Evolutionary conservation across 37 sponge, comb jelly and placozoan species (phyloP).

Genomic region (Beroe ovata): DNA sequence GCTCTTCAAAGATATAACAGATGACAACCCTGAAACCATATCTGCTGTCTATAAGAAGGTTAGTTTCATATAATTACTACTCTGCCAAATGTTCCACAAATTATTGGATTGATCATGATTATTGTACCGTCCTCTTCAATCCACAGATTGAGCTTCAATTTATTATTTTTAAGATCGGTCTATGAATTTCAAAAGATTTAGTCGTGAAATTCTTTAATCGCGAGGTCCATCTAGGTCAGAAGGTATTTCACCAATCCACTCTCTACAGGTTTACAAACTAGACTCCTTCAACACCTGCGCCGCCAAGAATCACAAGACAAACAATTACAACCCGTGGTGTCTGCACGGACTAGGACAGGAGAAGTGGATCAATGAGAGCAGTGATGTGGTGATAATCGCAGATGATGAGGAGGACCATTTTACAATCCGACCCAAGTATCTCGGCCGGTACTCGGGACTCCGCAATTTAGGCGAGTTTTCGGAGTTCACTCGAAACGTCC

Average conservation of each 20-base stretch:
- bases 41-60: neutral
- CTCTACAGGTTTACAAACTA: slow-evolving; percentile 4
- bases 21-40: neutral
- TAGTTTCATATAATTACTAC: too few species aligned
- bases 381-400: neutral
- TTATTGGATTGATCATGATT: too few species aligned
- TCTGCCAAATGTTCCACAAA: too few species aligned
- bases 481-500: too few species aligned
- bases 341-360: neutral
- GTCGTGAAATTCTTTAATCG: too few species aligned
- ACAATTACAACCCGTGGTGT: slow-evolving; percentile 27
- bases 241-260: too few species aligned
- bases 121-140: too few species aligned
- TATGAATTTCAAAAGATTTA: too few species aligned
- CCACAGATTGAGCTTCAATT: too few species aligned
- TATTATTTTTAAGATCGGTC: too few species aligned
- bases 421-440: neutral
- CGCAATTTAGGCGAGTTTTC: neutral
- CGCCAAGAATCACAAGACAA: neutral
- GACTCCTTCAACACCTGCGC: neutral
- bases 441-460: neutral
- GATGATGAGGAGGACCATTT: slow-evolving; percentile 1
- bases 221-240: too few species aligned
- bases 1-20: neutral
- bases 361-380: neutral